Percentiles rank a stretch among this genome's conserved stretches.
These are phyloP conservation scores for Zophobas atratus DNA, from an alignment of 1,140 invertebrate genomes.

Conservation along the genomic window DNA sequence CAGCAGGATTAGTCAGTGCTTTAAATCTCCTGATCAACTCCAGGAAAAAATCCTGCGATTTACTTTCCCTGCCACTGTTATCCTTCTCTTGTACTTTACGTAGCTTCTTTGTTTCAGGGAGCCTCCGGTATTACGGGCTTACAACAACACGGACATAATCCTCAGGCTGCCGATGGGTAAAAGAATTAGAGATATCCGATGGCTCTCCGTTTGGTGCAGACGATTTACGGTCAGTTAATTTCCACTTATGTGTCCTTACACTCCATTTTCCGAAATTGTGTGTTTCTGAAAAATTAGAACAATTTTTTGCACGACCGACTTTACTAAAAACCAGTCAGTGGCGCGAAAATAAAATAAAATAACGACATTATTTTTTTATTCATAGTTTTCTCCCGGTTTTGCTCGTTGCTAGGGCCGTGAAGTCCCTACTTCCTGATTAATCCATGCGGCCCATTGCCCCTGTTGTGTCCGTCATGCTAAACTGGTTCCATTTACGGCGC, in stretches of 20 bases:
- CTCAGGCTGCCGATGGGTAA: constrained; percentile 86
- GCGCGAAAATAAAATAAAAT: not conserved
- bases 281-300: no score
- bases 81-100: not conserved
- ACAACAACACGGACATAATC: constrained; percentile 86
- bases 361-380: not conserved
- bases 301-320: not conserved
- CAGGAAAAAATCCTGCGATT: not conserved
- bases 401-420: not conserved
- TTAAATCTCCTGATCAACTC: not conserved
- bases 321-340: not conserved
- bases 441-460: constrained; percentile 69
- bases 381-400: constrained; percentile 24
- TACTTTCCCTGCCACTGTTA: not conserved
- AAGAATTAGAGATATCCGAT: constrained; percentile 88
- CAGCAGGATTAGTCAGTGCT: no score
- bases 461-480: constrained; percentile 61
- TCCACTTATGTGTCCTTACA: constrained; percentile 9
- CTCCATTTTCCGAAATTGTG: no score
- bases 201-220: constrained; percentile 92
- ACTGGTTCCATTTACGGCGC: constrained; percentile 58
- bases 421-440: constrained; percentile 60
- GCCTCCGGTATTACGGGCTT: constrained; percentile 81
- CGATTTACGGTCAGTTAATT: constrained; percentile 86
- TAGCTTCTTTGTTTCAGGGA: constrained; percentile 76